These are phyloP conservation scores for Heliconius hewitsoni DNA, from an alignment of 1,140 invertebrate genomes.

Conservation along the genomic window DNA sequence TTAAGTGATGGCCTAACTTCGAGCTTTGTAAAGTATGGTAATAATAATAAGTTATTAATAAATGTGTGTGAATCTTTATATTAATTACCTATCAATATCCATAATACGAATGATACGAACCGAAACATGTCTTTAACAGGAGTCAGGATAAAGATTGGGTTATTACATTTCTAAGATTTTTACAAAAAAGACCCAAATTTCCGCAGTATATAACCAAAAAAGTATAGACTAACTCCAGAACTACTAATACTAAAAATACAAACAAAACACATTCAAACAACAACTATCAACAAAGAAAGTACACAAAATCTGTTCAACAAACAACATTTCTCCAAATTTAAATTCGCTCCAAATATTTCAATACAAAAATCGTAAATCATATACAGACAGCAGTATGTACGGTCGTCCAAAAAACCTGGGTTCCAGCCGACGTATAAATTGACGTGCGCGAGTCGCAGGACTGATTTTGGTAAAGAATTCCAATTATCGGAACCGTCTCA, in stretches of 20 bases:
- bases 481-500: conserved; percentile 29
- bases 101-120: too few species aligned
- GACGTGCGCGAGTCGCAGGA: conserved; percentile 1
- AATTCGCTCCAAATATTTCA: conserved; percentile 3
- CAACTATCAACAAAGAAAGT: background rate
- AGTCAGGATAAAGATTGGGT: too few species aligned
- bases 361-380: conserved; percentile 3
- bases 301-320: background rate
- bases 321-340: background rate
- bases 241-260: background rate
- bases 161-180: too few species aligned
- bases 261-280: background rate
- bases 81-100: too few species aligned
- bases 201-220: too few species aligned
- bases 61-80: too few species aligned
- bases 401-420: background rate
- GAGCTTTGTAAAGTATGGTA: too few species aligned
- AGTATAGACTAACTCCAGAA: too few species aligned
- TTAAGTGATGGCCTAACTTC: too few species aligned
- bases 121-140: too few species aligned
- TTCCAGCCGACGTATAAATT: conserved; percentile 4
- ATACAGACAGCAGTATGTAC: background rate
- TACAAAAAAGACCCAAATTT: too few species aligned
- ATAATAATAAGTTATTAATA: too few species aligned
- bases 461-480: conserved; percentile 37